A percentile compares a stretch with the other conserved stretches of the same genome.
Conservation (phyloP, 2,888 invertebrate species). For the Melipona beecheii region DNA sequence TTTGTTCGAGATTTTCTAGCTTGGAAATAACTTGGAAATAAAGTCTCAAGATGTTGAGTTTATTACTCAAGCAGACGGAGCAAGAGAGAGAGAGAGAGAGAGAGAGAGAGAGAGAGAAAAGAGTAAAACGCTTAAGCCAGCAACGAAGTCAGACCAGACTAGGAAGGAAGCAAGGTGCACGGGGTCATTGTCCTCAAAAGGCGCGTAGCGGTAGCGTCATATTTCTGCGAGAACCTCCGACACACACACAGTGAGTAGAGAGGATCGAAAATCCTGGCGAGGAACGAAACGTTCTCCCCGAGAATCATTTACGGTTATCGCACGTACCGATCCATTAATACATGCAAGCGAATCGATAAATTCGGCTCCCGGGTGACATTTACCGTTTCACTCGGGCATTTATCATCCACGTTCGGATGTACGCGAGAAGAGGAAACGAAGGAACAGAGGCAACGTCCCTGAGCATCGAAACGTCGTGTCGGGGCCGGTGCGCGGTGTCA, state of each 20-base stretch:
- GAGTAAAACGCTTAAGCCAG: constrained; percentile 17
- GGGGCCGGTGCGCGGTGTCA: constrained; percentile 17
- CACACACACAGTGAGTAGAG: not conserved
- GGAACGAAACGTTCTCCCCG: not conserved
- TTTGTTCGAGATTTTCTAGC: not conserved
- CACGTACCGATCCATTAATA: constrained; percentile 6
- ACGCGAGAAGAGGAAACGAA: constrained; percentile 1
- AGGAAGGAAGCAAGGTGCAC: constrained; percentile 61
- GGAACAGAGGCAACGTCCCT: constrained; percentile 6
- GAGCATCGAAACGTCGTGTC: constrained; percentile 15
- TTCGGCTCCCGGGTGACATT: constrained; percentile 22
- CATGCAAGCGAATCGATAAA: not conserved
- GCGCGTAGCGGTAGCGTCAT: constrained; percentile 60
- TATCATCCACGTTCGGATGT: constrained; percentile 25
- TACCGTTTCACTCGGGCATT: constrained; percentile 45
- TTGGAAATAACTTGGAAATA: not conserved
- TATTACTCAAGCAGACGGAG: not conserved
- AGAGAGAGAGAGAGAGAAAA: not conserved
- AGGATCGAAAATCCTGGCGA: constrained; percentile 18
- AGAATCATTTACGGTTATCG: not conserved
- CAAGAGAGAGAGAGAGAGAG: not conserved
- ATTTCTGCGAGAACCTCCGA: constrained; percentile 33
- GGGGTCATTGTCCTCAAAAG: constrained; percentile 71
- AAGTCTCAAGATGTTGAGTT: not conserved
- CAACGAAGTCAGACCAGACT: constrained; percentile 51